A percentile compares a stretch with the other conserved stretches of the same genome.
Conservation (phyloP, 2,888 invertebrate species). For the Morpho deidamia region DNA sequence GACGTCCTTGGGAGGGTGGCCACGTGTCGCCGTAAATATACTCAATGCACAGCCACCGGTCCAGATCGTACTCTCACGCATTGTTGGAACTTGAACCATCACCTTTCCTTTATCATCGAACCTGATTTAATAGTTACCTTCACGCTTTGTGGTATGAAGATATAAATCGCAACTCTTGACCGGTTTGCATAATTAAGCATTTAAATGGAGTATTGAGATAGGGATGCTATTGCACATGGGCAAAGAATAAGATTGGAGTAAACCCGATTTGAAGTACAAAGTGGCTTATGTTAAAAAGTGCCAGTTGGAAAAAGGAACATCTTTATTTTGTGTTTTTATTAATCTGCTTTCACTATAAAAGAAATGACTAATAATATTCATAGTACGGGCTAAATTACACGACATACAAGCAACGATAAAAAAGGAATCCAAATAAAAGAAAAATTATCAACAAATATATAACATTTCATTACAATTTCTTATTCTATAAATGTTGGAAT, state of each 20-base stretch:
- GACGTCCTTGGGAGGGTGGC: constrained; percentile 44
- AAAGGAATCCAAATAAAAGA: no score
- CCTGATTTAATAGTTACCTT: constrained; percentile 26
- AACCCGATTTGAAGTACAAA: not conserved
- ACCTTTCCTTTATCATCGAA: constrained; percentile 10
- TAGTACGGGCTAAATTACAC: no score
- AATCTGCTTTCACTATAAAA: no score
- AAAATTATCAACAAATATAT: no score
- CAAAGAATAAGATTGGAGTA: not conserved
- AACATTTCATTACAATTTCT: no score
- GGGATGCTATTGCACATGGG: not conserved
- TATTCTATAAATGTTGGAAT: no score
- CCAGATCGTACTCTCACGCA: not conserved
- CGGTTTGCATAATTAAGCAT: constrained; percentile 17
- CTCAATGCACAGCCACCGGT: not conserved
- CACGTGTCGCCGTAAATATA: constrained; percentile 40
- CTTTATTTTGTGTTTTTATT: no score
- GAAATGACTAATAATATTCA: no score
- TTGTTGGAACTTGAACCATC: constrained; percentile 6
- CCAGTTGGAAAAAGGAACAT: no score
- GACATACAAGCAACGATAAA: no score
- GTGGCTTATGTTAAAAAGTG: no score
- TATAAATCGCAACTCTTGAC: constrained; percentile 26
- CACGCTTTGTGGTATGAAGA: constrained; percentile 28
- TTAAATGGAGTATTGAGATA: constrained; percentile 3